These are phyloP conservation scores for Acanthornis magna DNA, from an alignment of 2,797 vertebrate species.

Conservation along the genomic window DNA sequence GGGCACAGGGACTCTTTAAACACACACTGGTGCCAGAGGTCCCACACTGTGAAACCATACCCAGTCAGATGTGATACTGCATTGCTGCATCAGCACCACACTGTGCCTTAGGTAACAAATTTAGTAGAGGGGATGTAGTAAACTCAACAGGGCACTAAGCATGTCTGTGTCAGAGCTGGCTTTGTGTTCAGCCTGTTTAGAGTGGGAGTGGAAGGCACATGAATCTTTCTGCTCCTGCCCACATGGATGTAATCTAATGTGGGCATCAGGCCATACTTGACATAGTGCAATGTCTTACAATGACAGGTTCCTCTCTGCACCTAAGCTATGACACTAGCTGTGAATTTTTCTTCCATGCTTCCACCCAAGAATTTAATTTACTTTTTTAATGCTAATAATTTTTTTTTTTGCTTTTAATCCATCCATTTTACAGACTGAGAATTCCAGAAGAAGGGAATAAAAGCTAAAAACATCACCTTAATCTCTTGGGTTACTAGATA, in stretches of 20 bases:
- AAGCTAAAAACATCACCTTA: not conserved
- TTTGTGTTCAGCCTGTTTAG: conserved; percentile 1
- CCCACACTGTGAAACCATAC: conserved; percentile 38
- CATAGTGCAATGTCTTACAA: conserved; percentile 36
- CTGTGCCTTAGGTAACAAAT: not conserved
- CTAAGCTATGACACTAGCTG: not conserved
- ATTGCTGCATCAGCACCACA: not conserved
- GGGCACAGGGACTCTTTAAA: not conserved
- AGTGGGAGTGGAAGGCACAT: conserved; percentile 25
- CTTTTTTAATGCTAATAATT: not conserved
- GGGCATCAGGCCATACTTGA: not conserved
- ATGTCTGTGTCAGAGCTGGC: not conserved
- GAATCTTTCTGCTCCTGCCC: conserved; percentile 17
- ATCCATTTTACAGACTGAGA: not conserved
- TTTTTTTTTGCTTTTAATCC: not conserved
- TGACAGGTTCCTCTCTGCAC: not conserved
- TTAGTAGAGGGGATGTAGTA: not conserved
- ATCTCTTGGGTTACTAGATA: not conserved
- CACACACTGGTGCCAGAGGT: conserved; percentile 23
- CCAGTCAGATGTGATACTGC: not conserved
- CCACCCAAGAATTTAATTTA: not conserved
- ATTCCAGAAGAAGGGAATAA: not conserved
- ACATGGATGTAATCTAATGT: not conserved
- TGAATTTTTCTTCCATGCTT: not conserved
- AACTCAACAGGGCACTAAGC: not conserved